phyloP scores from a whole-genome alignment of 1,140 invertebrate genomes.

The Meloidogyne chitwoodi region DNA sequence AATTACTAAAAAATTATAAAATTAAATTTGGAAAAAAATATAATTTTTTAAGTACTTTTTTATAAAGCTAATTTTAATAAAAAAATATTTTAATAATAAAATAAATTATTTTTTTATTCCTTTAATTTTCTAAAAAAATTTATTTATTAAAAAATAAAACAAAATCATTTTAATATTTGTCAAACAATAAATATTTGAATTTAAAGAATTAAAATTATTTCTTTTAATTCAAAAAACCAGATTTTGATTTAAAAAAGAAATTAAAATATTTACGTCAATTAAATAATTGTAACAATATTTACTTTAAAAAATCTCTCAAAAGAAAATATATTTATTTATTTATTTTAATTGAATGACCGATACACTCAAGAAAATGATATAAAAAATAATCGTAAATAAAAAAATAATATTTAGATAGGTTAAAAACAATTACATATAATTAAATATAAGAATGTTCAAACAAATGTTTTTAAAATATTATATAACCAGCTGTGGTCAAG shows the following conservation, averaged over 20 bases:
- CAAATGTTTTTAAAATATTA: not conserved
- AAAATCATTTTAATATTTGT: too few relatives aligned
- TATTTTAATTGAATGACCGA: not conserved
- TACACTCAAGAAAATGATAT: not conserved
- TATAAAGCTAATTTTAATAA: too few relatives aligned
- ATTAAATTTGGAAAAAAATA: too few relatives aligned
- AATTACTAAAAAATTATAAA: too few relatives aligned
- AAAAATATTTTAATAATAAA: too few relatives aligned
- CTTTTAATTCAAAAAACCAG: not conserved
- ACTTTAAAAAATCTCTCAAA: not conserved
- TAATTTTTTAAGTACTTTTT: too few relatives aligned
- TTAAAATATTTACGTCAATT: not conserved
- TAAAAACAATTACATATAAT: not conserved
- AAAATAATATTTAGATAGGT: not conserved
- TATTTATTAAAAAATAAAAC: too few relatives aligned
- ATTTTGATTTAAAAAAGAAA: not conserved
- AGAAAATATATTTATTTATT: too few relatives aligned
- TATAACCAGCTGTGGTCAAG: not conserved
- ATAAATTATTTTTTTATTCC: too few relatives aligned
- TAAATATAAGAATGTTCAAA: not conserved
- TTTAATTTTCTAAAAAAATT: too few relatives aligned
- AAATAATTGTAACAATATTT: not conserved
- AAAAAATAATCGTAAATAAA: not conserved
- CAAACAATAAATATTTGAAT: too few relatives aligned
- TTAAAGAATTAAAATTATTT: too few relatives aligned